Evolutionary conservation across 2,113 vertebrate genomes (phyloP), one percentile per base, ranked within the genome.

Genomic region (Cettia cetti): DNA sequence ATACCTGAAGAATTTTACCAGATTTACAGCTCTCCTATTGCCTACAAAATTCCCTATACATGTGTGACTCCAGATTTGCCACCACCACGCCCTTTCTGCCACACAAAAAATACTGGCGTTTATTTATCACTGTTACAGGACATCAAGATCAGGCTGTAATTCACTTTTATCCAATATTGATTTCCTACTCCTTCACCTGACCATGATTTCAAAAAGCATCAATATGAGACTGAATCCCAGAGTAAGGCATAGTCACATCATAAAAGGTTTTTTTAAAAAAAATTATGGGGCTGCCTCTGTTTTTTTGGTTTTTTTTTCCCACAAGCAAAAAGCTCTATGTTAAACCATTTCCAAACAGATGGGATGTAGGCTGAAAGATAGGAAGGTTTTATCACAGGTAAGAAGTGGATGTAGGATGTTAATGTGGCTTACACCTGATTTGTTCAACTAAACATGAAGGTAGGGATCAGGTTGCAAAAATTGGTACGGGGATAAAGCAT

Each of bases 1-100:
- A 42, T 2, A 0, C 9, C 65, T 63, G 54, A 65, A 69, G 28
- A 86, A 61, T 50, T 59, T 70, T 16, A 63, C 18, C 11, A 79
- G 10, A n/a, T 52, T 85, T 24, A 21, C 79, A 64, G 8, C 15
- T 30, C 24, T 70, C 21, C 35, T 13, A 2, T 4, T 3, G 5
- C 8, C 52, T 44, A 15, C 19, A 50, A 49, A 52, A 27, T 33
- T 49, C 0, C 1, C 14, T 11, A 5, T 1, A 6, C 7, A 27
- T 0, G 0, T 0, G 5, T 7, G 13, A 72, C 30, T 83, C 68
- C 44, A 47, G 28, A 21, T 59, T 30, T 87, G 39, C 35, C 68
- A 66, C 19, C 45, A 82, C 26, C 65, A 50, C 4, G 0, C 12
- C 10, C 74, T 5, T 52, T 37, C 42, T 75, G 30, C 39, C 56